Evolutionary conservation across 2,888 invertebrate genomes (phyloP), one percentile per base, ranked within the genome.

Genomic region (Nomada goodeniana): DNA sequence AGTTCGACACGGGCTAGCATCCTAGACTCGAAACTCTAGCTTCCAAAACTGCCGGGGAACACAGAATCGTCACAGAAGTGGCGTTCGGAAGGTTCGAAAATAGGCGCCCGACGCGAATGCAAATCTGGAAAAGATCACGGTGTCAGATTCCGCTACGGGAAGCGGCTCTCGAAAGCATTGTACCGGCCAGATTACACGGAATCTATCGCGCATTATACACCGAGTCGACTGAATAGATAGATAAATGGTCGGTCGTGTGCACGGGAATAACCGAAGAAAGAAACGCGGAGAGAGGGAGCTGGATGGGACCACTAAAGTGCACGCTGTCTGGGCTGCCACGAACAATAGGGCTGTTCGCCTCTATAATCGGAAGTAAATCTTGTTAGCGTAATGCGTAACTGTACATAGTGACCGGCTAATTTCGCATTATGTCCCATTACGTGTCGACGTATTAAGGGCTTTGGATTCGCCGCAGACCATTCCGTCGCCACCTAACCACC

Each of bases 321-420:
- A 87, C 89, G 88, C 86, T 86, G 89, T 86, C 23, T 87, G 23
- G 88, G 82, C 88, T 90, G 83, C 81, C 80, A 85, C 85, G 90
- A 91, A 91, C 91, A 91, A 91, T 91, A 85, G 89, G 70, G 80
- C 82, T 80, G 89, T 88, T 90, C 86, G 80, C 91, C 72, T 71
- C 70, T 91, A 86, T 89, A 91, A 92, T 92, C 92, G 91, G 92
- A 92, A 92, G 92, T 92, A 89, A 91, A 90, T 90, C 92, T 92
- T 91, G 92, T 92, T 92, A 92, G 91, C 88, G 88, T 91, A 92
- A 92, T 91, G 91, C 91, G 91, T 92, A 92, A 92, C 92, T 92
- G 92, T 91, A 92, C 91, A 90, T 84, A 82, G 89, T 77, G 89
- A 91, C 83, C 89, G 88, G 90, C 91, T 92, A 92, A 92, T 92